phyloP scores from a whole-genome alignment of 2,113 vertebrate genomes.

The Psilopogon haemacephalus region DNA sequence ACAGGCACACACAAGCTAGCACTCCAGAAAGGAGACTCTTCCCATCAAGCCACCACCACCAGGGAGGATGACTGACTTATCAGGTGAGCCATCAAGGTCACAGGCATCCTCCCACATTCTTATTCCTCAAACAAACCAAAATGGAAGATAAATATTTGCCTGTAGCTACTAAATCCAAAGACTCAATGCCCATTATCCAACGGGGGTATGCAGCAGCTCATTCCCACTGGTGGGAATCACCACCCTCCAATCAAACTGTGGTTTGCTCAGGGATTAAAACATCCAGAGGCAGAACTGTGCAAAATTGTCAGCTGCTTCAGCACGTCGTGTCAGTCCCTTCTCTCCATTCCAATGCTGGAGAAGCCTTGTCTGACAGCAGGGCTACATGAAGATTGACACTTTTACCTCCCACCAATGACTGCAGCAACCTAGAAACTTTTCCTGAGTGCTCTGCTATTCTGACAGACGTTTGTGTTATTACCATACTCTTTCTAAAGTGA shows the following conservation, averaged over 20 bases:
- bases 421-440: neutral
- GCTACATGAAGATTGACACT: neutral
- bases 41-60: neutral
- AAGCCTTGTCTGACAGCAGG: neutral
- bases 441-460: neutral
- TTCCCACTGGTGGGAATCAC: neutral
- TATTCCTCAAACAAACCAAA: neutral
- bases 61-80: neutral
- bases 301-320: neutral
- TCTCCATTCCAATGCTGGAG: neutral
- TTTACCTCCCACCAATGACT: neutral
- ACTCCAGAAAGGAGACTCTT: neutral
- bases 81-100: neutral
- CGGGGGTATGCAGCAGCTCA: rapidly evolving
- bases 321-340: neutral
- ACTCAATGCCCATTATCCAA: neutral
- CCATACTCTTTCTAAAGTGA: neutral
- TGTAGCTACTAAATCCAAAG: neutral
- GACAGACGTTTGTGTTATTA: neutral
- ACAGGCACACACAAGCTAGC: neutral
- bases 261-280: neutral
- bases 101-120: neutral
- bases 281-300: neutral
- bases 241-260: neutral
- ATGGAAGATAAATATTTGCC: neutral